phyloP scores from a whole-genome alignment of 2,113 vertebrate genomes.

The Hipposideros armiger region DNA sequence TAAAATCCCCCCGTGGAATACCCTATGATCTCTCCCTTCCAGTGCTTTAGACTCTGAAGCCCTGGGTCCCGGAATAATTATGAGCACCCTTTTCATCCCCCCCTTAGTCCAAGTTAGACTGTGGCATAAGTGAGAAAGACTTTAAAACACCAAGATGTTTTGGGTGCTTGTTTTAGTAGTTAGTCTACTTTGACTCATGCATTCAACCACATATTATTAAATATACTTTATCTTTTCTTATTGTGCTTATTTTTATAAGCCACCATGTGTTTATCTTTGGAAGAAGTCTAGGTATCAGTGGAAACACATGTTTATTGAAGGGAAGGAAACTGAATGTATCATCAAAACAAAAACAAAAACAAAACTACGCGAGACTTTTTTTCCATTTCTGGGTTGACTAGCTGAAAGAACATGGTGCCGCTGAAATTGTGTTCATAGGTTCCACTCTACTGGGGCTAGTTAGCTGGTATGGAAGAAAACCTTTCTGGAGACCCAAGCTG shows the following conservation, averaged over 20 bases:
- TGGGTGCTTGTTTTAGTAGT: neutral
- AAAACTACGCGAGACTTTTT: neutral
- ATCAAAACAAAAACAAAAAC: neutral
- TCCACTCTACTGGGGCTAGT: neutral
- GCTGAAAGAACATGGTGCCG: neutral
- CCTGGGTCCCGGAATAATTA: neutral
- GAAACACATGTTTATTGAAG: constrained; percentile 35
- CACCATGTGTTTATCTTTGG: neutral
- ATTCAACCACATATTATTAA: neutral
- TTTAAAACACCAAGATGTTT: neutral
- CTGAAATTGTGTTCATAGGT: neutral
- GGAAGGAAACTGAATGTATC: constrained; percentile 9
- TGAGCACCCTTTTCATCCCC: neutral
- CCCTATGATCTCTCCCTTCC: neutral
- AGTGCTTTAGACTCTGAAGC: neutral
- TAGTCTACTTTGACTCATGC: neutral
- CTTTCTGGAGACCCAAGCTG: neutral
- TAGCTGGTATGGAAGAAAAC: neutral
- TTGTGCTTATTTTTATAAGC: constrained; percentile 37
- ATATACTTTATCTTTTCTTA: constrained; percentile 4
- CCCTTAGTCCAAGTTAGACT: neutral
- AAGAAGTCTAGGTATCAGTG: constrained; percentile 48
- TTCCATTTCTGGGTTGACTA: neutral
- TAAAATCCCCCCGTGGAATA: neutral
- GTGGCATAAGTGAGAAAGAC: neutral